These are phyloP conservation scores for Nyctereutes procyonoides DNA, from an alignment of 2,113 vertebrate genomes.

Conservation along the genomic window DNA sequence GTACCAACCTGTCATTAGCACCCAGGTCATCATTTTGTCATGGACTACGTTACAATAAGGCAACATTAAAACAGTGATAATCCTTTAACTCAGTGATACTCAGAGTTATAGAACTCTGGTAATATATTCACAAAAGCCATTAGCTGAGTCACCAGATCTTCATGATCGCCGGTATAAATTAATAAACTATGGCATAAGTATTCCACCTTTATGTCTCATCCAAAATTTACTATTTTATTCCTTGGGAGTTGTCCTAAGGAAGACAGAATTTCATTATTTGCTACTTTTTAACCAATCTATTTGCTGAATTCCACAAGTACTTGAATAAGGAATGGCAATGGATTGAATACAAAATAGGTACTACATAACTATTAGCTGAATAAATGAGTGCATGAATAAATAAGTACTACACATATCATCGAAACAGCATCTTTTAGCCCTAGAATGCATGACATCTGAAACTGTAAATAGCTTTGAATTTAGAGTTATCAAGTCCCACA, in stretches of 20 bases:
- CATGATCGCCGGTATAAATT: background rate
- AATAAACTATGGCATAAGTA: background rate
- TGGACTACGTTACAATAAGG: background rate
- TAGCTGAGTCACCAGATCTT: background rate
- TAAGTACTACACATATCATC: background rate
- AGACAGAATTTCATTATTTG: background rate
- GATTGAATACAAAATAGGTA: background rate
- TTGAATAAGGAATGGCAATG: conserved; percentile 32
- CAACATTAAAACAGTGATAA: background rate
- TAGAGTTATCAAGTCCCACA: background rate
- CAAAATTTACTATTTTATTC: background rate
- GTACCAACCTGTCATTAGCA: background rate
- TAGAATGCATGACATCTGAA: background rate
- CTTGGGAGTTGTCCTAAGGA: background rate
- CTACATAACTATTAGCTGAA: background rate
- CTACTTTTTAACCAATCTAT: background rate
- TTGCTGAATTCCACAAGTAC: background rate
- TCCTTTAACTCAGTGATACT: background rate
- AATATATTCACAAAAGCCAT: background rate
- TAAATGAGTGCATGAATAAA: background rate
- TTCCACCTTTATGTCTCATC: background rate
- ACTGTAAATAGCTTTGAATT: background rate
- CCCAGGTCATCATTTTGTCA: background rate
- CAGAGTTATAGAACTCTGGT: background rate
- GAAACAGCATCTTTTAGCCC: background rate